Conservation (phyloP, 2,113 vertebrate species). For the Poeciliopsis prolifica region DNA sequence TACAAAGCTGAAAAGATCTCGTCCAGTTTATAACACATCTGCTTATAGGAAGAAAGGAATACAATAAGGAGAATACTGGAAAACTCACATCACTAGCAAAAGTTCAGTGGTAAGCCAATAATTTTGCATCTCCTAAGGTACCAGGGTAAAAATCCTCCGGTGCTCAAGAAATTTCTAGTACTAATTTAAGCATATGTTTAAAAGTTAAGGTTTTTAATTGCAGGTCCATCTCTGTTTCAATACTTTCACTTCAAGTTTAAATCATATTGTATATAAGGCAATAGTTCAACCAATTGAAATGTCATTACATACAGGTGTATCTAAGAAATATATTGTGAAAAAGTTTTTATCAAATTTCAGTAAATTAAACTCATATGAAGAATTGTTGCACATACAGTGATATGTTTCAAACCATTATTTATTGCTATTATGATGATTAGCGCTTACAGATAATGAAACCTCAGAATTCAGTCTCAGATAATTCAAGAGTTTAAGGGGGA, state of each 20-base stretch:
- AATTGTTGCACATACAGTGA: neutral
- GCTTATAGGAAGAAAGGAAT: conserved; percentile 83
- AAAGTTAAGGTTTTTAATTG: no score
- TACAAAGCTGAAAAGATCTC: conserved; percentile 76
- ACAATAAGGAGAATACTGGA: conserved; percentile 79
- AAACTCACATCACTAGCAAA: conserved; percentile 63
- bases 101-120: conserved; percentile 74
- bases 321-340: no score
- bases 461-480: neutral
- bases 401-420: neutral
- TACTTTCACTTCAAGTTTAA: no score
- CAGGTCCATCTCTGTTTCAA: no score
- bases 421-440: neutral
- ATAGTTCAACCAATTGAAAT: no score
- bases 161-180: no score
- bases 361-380: neutral
- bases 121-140: neutral
- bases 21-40: conserved; percentile 84
- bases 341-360: neutral
- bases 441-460: neutral
- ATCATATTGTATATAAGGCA: no score
- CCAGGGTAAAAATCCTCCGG: no score
- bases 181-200: no score
- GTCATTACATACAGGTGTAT: no score
- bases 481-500: no score